Evolutionary conservation across 2,113 vertebrate genomes (phyloP).

Genomic region (Perognathus longimembris): DNA sequence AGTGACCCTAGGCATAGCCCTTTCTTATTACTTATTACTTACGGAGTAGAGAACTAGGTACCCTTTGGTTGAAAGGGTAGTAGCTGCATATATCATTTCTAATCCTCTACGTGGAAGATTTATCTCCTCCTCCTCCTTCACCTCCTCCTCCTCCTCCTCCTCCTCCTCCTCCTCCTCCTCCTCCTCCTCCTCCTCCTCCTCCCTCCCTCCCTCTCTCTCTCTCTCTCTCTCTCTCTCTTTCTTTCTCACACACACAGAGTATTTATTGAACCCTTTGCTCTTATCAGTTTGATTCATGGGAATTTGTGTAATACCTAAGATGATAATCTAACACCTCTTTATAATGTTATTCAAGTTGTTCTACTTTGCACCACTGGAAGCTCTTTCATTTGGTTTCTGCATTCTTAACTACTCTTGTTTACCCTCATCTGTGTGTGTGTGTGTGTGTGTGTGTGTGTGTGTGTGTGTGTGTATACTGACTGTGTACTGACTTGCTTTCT

Average conservation of each 20-base stretch:
- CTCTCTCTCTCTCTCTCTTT: too few species aligned
- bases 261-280: not conserved
- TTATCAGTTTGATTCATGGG: not conserved
- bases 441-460: not conserved
- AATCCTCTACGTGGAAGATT: not conserved
- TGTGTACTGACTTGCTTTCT: not conserved
- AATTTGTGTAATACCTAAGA: not conserved
- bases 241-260: not conserved
- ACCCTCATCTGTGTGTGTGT: not conserved
- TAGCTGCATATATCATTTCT: not conserved
- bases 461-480: too few species aligned
- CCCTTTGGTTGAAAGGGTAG: not conserved
- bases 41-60: too few species aligned
- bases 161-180: not conserved
- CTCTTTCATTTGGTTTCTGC: not conserved
- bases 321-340: not conserved
- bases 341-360: not conserved
- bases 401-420: not conserved
- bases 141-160: too few species aligned
- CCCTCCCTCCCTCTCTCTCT: not conserved
- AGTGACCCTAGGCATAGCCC: not conserved
- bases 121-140: not conserved
- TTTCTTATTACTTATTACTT: not conserved
- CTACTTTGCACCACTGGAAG: not conserved
- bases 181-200: not conserved